Evolutionary conservation across 1,140 invertebrate species (phyloP).

Genomic region (Phocides pigmalion): DNA sequence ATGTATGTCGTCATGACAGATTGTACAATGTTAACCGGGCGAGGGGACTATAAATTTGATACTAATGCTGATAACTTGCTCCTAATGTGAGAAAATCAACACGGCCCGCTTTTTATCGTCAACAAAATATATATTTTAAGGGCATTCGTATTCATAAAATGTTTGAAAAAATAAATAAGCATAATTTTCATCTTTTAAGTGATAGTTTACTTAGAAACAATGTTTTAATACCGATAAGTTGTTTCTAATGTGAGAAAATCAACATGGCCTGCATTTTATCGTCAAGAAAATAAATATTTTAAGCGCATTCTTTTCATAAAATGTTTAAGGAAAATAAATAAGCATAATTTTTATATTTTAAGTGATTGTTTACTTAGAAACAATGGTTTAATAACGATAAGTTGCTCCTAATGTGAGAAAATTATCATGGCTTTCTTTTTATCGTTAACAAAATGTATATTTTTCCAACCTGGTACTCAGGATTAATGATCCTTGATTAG

Average conservation of each 20-base stretch:
- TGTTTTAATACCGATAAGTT: constrained; percentile 54
- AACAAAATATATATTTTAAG: constrained; percentile 10
- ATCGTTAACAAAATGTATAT: constrained; percentile 6
- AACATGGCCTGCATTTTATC: constrained; percentile 29
- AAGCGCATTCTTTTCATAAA: background rate
- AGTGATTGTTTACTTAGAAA: no score
- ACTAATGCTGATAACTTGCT: constrained; percentile 51
- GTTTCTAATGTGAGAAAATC: constrained; percentile 61
- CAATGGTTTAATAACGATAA: constrained; percentile 56
- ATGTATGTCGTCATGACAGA: constrained; percentile 49
- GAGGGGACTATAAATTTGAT: constrained; percentile 48
- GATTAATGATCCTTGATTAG: no score
- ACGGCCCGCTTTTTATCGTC: constrained; percentile 13
- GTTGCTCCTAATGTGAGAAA: constrained; percentile 60
- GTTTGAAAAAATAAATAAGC: no score
- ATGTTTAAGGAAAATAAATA: background rate
- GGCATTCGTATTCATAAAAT: background rate
- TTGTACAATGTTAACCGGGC: constrained; percentile 45
- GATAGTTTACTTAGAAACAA: no score
- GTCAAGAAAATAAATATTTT: constrained; percentile 3
- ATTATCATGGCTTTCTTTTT: constrained; percentile 37
- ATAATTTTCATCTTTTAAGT: background rate
- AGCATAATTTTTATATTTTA: background rate
- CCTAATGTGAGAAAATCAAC: constrained; percentile 62
- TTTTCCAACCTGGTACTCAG: no score